phyloP scores from a whole-genome alignment of 2,113 vertebrate species.

The Hystrix cristata region DNA sequence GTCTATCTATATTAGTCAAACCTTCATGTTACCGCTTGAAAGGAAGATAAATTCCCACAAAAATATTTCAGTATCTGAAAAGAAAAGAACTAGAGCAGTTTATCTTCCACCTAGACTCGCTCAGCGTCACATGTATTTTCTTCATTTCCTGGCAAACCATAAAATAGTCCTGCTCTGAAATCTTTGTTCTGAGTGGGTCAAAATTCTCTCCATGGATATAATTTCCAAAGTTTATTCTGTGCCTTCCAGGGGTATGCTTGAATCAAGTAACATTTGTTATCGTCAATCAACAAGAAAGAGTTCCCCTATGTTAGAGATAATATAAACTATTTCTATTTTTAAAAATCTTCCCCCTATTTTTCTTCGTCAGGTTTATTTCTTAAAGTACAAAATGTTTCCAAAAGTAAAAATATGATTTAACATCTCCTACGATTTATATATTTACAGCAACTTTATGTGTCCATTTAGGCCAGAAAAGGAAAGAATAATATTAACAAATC shows the following conservation, averaged over 20 bases:
- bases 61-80: conserved; percentile 37
- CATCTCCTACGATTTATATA: background rate
- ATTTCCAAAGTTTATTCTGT: conserved; percentile 52
- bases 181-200: conserved; percentile 59
- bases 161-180: conserved; percentile 48
- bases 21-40: background rate
- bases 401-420: conserved; percentile 8
- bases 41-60: conserved; percentile 36
- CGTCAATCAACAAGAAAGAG: background rate
- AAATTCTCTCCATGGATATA: conserved; percentile 38
- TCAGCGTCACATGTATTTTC: conserved; percentile 36
- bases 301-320: background rate
- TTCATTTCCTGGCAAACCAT: conserved; percentile 61
- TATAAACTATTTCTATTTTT: conserved; percentile 18
- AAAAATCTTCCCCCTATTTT: background rate
- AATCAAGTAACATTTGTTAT: background rate
- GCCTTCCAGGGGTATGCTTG: background rate
- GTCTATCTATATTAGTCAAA: background rate
- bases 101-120: conserved; percentile 60
- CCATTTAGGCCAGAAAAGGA: background rate
- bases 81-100: conserved; percentile 9
- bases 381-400: background rate
- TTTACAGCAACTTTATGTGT: background rate
- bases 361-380: background rate
- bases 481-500: background rate